Evolutionary conservation across 2,888 invertebrate species (phyloP).

Genomic region (Clitarchus hookeri): DNA sequence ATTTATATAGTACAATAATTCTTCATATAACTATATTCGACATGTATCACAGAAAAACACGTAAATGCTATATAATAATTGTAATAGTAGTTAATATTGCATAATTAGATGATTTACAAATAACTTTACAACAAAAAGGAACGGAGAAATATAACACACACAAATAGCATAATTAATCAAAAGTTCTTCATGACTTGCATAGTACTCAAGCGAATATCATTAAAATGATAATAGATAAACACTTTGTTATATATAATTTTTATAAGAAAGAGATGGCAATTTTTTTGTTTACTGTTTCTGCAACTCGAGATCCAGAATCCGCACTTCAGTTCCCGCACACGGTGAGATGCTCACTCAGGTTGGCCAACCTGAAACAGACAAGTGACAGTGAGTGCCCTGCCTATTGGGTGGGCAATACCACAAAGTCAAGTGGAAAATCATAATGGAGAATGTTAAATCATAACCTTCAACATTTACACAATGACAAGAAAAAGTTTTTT

Average conservation of each 20-base stretch:
- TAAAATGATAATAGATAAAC: conserved; percentile 27
- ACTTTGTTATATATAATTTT: conserved; percentile 30
- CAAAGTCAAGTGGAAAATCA: too few relatives aligned
- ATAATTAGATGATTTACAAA: conserved; percentile 36
- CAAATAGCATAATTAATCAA: conserved; percentile 35
- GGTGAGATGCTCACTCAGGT: background rate
- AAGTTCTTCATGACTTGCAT: conserved; percentile 11
- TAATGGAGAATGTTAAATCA: too few relatives aligned
- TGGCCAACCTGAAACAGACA: conserved; percentile 25
- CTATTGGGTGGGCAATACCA: too few relatives aligned
- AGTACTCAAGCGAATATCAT: conserved; percentile 33
- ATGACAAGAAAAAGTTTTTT: too few relatives aligned
- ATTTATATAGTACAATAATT: conserved; percentile 32
- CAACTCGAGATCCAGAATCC: background rate
- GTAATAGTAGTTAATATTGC: conserved; percentile 28
- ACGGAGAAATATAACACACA: conserved; percentile 34
- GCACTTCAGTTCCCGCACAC: background rate
- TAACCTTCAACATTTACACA: too few relatives aligned
- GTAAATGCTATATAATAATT: conserved; percentile 32
- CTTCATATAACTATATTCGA: conserved; percentile 37
- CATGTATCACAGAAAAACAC: conserved; percentile 42
- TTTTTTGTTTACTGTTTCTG: background rate
- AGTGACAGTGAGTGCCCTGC: background rate
- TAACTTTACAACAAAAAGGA: conserved; percentile 34
- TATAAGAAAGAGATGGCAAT: conserved; percentile 29